Evolutionary conservation across 1,140 invertebrate species (phyloP).

Genomic region (Pseudomyrmex flavicornis): DNA sequence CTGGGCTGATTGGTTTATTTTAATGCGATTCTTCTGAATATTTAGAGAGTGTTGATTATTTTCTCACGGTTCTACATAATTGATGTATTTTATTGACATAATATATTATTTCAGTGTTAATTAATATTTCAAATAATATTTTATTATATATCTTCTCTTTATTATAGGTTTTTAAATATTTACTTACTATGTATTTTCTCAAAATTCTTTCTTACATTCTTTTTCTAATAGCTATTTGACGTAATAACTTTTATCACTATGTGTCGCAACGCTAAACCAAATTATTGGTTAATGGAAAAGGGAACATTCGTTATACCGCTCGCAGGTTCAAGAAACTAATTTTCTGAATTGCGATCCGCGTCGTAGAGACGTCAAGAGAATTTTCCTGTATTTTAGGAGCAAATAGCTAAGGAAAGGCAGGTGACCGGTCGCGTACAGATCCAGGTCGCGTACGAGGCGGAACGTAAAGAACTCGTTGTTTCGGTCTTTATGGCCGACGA

Average conservation of each 20-base stretch:
- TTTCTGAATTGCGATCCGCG: not conserved
- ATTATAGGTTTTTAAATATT: too few relatives aligned
- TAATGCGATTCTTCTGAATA: too few relatives aligned
- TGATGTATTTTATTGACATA: too few relatives aligned
- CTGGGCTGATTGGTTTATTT: too few relatives aligned
- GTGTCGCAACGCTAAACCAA: not conserved
- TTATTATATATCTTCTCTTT: too few relatives aligned
- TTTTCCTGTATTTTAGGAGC: conserved; percentile 86
- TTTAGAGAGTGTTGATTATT: too few relatives aligned
- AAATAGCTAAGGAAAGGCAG: conserved; percentile 90
- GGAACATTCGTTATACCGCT: conserved; percentile 16
- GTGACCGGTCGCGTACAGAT: conserved; percentile 92
- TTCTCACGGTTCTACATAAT: too few relatives aligned
- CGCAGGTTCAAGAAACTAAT: not conserved
- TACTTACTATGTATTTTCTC: too few relatives aligned
- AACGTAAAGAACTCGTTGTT: conserved; percentile 92
- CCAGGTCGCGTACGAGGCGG: conserved; percentile 94
- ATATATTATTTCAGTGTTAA: too few relatives aligned
- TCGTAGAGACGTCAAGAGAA: not conserved
- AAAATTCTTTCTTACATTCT: too few relatives aligned
- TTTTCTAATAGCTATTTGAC: not conserved
- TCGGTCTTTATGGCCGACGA: conserved; percentile 94
- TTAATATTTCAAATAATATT: too few relatives aligned
- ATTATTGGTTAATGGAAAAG: not conserved
- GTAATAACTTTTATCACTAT: not conserved